Conservation (phyloP, 2,888 invertebrate genomes). For the Physocephala rufipes region DNA sequence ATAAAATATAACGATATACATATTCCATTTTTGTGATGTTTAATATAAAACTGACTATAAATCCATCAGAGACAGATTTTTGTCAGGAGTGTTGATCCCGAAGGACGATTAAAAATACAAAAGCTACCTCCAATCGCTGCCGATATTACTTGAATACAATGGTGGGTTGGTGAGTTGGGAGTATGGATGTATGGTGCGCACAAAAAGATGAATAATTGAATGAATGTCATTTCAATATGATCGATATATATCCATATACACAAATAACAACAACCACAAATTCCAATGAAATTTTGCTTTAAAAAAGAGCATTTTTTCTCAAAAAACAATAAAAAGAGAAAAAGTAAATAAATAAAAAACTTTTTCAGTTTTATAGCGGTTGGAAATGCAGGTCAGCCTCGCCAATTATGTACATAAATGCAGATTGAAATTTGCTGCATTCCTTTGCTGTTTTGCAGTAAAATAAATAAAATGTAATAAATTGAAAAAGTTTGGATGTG, state of each 20-base stretch:
- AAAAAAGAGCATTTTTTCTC: conserved; percentile 46
- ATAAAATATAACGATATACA: too few relatives aligned
- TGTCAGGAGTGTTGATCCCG: conserved; percentile 17
- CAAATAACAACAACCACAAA: conserved; percentile 22
- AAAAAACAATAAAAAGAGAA: conserved; percentile 46
- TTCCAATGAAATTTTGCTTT: neutral
- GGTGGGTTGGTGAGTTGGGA: neutral
- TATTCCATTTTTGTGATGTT: neutral
- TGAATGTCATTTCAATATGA: neutral
- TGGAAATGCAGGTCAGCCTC: conserved; percentile 7
- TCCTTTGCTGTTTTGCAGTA: neutral
- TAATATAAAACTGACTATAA: conserved; percentile 12
- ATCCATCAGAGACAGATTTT: conserved; percentile 26
- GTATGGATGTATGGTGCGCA: neutral
- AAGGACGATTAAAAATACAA: conserved; percentile 31
- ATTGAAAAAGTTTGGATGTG: neutral
- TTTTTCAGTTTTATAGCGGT: neutral
- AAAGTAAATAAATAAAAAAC: neutral
- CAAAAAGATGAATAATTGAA: neutral
- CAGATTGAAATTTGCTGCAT: neutral
- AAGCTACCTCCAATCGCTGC: conserved; percentile 13
- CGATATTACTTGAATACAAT: too few relatives aligned
- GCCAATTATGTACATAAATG: neutral
- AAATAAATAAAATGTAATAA: conserved; percentile 8
- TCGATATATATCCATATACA: neutral